phyloP scores from a whole-genome alignment of 2,888 invertebrate species.

The Drosophila mimica region DNA sequence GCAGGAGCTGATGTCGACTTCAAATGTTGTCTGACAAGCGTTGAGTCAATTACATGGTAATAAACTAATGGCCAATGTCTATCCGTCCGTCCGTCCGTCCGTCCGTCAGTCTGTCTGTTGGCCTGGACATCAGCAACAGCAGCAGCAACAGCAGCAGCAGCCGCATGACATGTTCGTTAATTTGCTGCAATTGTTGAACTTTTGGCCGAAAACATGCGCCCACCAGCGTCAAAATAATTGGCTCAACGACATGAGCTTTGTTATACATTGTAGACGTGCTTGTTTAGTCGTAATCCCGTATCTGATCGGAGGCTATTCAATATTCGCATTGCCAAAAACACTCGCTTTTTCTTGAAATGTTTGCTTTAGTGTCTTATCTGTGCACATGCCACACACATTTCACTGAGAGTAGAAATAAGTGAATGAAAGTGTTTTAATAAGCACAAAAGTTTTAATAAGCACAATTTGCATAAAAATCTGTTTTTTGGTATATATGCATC shows the following conservation, averaged over 20 bases:
- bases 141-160: conserved; percentile 30
- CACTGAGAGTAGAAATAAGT: neutral
- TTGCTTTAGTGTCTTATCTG: neutral
- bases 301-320: neutral
- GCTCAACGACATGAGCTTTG: conserved; percentile 38
- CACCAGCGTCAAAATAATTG: conserved; percentile 60
- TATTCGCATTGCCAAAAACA: neutral
- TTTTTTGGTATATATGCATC: conserved; percentile 3
- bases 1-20: conserved; percentile 60
- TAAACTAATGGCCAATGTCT: conserved; percentile 74
- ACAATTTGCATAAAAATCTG: neutral
- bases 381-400: neutral
- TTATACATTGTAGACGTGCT: conserved; percentile 4
- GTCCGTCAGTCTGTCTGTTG: conserved; percentile 7
- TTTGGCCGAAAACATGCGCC: conserved; percentile 46
- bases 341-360: neutral
- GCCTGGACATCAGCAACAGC: conserved; percentile 31
- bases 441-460: conserved; percentile 18
- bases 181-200: conserved; percentile 78
- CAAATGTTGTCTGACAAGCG: conserved; percentile 70
- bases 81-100: neutral
- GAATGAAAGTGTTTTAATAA: neutral
- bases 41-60: conserved; percentile 82
- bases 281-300: neutral
- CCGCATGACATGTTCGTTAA: conserved; percentile 71